Evolutionary conservation across 2,888 invertebrate genomes (phyloP).

Genomic region (Rhopalosiphum nymphaeae): DNA sequence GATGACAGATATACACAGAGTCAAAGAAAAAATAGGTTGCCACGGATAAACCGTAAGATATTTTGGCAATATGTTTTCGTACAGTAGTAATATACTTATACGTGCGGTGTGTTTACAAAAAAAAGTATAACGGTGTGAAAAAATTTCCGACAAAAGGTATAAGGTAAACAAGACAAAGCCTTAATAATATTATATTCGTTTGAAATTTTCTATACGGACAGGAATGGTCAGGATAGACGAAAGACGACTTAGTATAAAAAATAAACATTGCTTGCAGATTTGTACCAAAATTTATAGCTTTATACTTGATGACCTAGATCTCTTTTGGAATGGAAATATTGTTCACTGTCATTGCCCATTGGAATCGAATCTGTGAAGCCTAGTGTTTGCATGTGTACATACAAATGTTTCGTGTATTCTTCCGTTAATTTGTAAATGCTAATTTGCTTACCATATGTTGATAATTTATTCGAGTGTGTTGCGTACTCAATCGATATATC

Average conservation of each 20-base stretch:
- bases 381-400: background rate
- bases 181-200: background rate
- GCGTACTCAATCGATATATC: background rate
- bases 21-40: slow-evolving; percentile 1
- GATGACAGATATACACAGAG: slow-evolving; percentile 7
- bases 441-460: background rate
- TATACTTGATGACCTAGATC: background rate
- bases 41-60: background rate
- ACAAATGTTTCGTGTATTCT: background rate
- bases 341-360: background rate
- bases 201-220: background rate
- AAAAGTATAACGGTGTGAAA: background rate
- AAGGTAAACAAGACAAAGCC: slow-evolving; percentile 12
- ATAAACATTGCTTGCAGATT: background rate
- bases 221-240: background rate
- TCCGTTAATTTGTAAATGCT: background rate
- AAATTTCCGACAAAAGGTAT: background rate
- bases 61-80: slow-evolving; percentile 36
- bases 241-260: background rate
- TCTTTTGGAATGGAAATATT: background rate
- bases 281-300: background rate
- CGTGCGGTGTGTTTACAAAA: background rate
- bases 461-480: background rate
- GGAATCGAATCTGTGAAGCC: background rate
- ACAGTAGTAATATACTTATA: background rate